A percentile compares a stretch with the other conserved stretches of the same genome.
These are phyloP conservation scores for Euzophera pinguis DNA, from an alignment of 2,888 invertebrate species.

Conservation along the genomic window DNA sequence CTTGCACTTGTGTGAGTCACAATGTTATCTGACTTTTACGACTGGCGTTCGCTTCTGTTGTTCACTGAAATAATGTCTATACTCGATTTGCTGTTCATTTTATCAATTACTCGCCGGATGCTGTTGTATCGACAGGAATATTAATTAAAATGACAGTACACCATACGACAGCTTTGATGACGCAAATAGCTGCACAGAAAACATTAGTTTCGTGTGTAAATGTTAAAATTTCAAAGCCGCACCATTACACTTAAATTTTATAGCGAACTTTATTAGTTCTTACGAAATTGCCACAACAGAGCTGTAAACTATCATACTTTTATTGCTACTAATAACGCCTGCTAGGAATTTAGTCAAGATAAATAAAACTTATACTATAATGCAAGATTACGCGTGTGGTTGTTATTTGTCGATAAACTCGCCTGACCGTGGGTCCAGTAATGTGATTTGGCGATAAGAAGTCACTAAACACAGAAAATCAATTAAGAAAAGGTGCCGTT, in stretches of 20 bases:
- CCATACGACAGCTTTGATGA: slow-evolving; percentile 21
- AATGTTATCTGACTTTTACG: slow-evolving; percentile 62
- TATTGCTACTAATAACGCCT: slow-evolving; percentile 26
- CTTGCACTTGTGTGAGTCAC: slow-evolving; percentile 50
- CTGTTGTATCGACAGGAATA: slow-evolving; percentile 42
- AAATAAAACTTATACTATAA: slow-evolving; percentile 37
- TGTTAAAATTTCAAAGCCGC: slow-evolving; percentile 19
- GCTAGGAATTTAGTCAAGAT: slow-evolving; percentile 29
- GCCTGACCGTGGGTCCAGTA: slow-evolving; percentile 43
- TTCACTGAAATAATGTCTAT: slow-evolving; percentile 35
- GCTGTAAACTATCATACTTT: slow-evolving; percentile 36
- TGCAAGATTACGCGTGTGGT: slow-evolving; percentile 41
- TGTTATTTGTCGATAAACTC: slow-evolving; percentile 59
- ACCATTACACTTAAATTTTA: slow-evolving; percentile 28
- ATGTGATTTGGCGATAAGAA: slow-evolving; percentile 67
- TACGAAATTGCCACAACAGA: slow-evolving; percentile 36
- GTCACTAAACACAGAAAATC: slow-evolving; percentile 66
- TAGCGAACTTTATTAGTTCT: slow-evolving; percentile 35
- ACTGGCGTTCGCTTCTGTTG: slow-evolving; percentile 43
- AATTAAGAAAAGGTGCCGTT: slow-evolving; percentile 71
- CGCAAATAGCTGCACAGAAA: slow-evolving; percentile 19
- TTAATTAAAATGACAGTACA: slow-evolving; percentile 36
- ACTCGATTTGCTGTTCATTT: slow-evolving; percentile 48
- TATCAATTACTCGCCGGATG: slow-evolving; percentile 61
- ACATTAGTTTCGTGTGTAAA: slow-evolving; percentile 18